Conservation (phyloP, 2,888 invertebrate species). For the Diaperis boleti region DNA sequence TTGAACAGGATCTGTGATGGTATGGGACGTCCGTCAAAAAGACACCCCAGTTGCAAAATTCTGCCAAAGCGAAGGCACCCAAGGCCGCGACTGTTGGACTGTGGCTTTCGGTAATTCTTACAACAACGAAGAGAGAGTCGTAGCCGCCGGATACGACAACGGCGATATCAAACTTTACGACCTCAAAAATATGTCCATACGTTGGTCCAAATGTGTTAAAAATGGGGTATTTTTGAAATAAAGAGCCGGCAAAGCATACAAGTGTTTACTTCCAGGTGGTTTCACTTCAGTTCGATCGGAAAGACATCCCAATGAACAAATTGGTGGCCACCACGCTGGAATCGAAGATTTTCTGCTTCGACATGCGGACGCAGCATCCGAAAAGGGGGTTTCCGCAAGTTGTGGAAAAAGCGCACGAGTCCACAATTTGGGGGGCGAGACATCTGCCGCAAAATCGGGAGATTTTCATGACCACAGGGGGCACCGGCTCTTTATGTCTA, state of each 20-base stretch:
- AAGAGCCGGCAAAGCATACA: background rate
- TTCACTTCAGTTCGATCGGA: slow-evolving; percentile 89
- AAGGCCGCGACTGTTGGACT: slow-evolving; percentile 91
- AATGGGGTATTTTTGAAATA: slow-evolving; percentile 79
- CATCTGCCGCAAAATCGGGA: slow-evolving; percentile 96
- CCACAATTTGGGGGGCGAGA: slow-evolving; percentile 89
- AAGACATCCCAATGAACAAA: slow-evolving; percentile 96
- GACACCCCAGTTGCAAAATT: slow-evolving; percentile 91
- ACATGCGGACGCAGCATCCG: slow-evolving; percentile 88
- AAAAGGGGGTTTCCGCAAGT: slow-evolving; percentile 86
- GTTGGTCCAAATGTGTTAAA: slow-evolving; percentile 93
- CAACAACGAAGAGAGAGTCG: slow-evolving; percentile 85
- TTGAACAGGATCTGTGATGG: slow-evolving; percentile 81
- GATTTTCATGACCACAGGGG: slow-evolving; percentile 90
- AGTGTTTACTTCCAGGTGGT: slow-evolving; percentile 73
- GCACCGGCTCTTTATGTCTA: slow-evolving; percentile 89
- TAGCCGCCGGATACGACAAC: slow-evolving; percentile 95
- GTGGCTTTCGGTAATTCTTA: slow-evolving; percentile 94
- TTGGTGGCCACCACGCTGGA: slow-evolving; percentile 91
- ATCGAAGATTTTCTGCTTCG: slow-evolving; percentile 90
- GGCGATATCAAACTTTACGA: slow-evolving; percentile 97
- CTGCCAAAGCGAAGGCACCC: slow-evolving; percentile 78
- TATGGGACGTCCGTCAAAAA: slow-evolving; percentile 96
- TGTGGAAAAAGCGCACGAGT: slow-evolving; percentile 68
- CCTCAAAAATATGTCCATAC: slow-evolving; percentile 82